These are phyloP conservation scores for Melinaea menophilus DNA, from an alignment of 2,888 invertebrate species.

Conservation along the genomic window DNA sequence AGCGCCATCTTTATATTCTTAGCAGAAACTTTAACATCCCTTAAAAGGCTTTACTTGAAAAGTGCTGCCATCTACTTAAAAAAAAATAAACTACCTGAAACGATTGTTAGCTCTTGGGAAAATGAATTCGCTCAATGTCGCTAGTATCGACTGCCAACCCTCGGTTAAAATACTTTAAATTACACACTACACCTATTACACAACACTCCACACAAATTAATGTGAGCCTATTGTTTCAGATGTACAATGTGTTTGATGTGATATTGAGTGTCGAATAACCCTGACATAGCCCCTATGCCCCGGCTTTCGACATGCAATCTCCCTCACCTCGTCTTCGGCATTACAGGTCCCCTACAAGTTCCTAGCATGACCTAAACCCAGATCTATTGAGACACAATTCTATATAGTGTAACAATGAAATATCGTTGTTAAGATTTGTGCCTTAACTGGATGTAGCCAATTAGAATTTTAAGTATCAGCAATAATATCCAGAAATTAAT, in stretches of 20 bases:
- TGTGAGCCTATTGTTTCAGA: constrained; percentile 69
- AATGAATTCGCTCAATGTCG: constrained; percentile 16
- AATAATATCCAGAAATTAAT: too few relatives aligned
- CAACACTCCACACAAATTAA: constrained; percentile 11
- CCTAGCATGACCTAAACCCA: constrained; percentile 50
- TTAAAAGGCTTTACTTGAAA: neutral
- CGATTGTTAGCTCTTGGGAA: constrained; percentile 6
- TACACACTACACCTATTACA: neutral
- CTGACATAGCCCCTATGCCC: constrained; percentile 76
- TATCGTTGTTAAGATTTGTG: constrained; percentile 4
- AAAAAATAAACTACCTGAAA: constrained; percentile 9
- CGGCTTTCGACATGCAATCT: constrained; percentile 85
- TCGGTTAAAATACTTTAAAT: neutral
- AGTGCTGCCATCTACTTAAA: constrained; percentile 22
- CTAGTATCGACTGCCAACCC: constrained; percentile 8
- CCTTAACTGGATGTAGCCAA: neutral
- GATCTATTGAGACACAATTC: neutral
- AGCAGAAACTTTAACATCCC: constrained; percentile 7
- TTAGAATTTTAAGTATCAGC: neutral
- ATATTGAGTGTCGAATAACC: constrained; percentile 67
- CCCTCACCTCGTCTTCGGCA: constrained; percentile 85
- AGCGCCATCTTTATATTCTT: constrained; percentile 19
- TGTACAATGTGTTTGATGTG: constrained; percentile 76
- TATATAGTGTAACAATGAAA: neutral
- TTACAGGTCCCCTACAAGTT: constrained; percentile 81